Conservation (phyloP, 2,888 invertebrate species). For the Rutpela maculata region DNA sequence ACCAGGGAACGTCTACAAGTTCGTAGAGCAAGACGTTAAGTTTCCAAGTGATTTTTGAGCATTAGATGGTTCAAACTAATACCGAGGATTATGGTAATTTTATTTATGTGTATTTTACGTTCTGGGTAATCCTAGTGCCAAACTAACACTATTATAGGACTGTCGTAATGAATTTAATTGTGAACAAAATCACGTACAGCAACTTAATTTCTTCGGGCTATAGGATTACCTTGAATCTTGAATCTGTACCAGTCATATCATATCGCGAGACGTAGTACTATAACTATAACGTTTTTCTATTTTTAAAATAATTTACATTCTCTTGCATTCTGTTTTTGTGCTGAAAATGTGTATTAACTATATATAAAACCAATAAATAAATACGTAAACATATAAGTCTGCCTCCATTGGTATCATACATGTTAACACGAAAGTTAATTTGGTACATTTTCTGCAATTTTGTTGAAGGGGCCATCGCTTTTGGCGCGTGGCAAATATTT, state of each 20-base stretch:
- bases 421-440: too few relatives aligned
- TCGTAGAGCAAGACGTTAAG: background rate
- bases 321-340: background rate
- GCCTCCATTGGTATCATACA: too few relatives aligned
- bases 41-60: background rate
- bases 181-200: slow-evolving; percentile 26
- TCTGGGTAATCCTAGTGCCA: slow-evolving; percentile 49
- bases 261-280: background rate
- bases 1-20: slow-evolving; percentile 6
- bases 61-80: slow-evolving; percentile 3
- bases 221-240: slow-evolving; percentile 47
- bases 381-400: too few relatives aligned
- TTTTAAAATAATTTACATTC: background rate
- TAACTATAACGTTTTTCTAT: background rate
- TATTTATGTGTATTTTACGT: slow-evolving; percentile 48
- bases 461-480: too few relatives aligned
- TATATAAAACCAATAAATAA: too few relatives aligned
- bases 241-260: slow-evolving; percentile 50
- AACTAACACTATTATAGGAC: background rate
- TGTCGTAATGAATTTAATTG: background rate
- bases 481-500: too few relatives aligned
- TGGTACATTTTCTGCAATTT: too few relatives aligned
- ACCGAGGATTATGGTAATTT: slow-evolving; percentile 60
- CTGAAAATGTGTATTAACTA: background rate
- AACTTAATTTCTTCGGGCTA: background rate